Base-by-base conservation (phyloP, 1,140 invertebrate species). In the Druon quercuslanigerum region DNA sequence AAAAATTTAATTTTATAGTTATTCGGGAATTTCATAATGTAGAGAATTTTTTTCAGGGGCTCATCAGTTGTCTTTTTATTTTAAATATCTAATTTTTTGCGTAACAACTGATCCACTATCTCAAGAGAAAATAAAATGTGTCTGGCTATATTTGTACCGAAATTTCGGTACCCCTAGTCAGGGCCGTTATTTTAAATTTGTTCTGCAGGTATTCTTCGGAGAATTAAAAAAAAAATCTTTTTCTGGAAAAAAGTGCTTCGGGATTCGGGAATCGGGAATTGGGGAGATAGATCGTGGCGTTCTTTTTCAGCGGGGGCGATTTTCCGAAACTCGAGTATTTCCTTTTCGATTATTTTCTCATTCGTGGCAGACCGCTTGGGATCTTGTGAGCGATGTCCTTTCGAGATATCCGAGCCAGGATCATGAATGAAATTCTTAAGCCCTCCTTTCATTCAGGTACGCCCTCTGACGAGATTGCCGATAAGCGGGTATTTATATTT, bases 401-500 rank as follows among this genome's bases (percentile, higher is more conserved):
- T 81, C 71, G 79, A 90, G 86, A 89, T 87, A 85, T 73, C 76
- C 77, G 54, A 74, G 25, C 50, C 70, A 50, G 56, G 74, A 79
- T 75, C 79, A 79, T 88, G 87, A 90, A 90, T 89, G 89, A 89
- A 88, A 86, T 83, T 82, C 83, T 81, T 82, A 25, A 75, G 75
- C 75, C 75, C 73, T 73, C 79, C 79, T 83, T 81, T 83, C 79
- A 84, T 83, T 73, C 54, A 17, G 51, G 7, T 73, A 77, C 71
- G 73, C 79, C 76, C 72, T 72, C 72, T 78, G 83, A 85, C 82
- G 81, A 86, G 86, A 89, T 91, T 83, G 81, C 77, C 84, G 89
- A 89, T 89, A 89, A 88, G 74, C 80, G 80, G 79, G 83, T 79
- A 87, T 90, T 90, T 89, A 85, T 85, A 84, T 83, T 83, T 82